These are phyloP conservation scores for Phrixothrix hirtus DNA, from an alignment of 2,888 invertebrate genomes.

Conservation along the genomic window DNA sequence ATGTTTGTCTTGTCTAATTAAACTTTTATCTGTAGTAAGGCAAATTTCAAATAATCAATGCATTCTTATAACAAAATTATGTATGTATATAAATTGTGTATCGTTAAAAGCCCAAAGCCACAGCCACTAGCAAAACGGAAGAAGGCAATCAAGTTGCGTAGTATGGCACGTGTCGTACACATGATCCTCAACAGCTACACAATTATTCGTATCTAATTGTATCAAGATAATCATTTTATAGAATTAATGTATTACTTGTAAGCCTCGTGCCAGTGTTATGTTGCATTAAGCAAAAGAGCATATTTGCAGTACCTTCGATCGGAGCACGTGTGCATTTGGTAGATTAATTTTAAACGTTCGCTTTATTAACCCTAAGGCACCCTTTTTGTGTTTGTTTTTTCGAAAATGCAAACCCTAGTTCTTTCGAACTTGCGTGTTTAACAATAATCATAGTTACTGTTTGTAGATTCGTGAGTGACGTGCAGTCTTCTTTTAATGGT, in stretches of 20 bases:
- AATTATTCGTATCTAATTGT: slow-evolving; percentile 51
- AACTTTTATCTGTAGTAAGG: too few species aligned
- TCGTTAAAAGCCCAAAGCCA: slow-evolving; percentile 20
- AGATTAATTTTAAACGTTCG: slow-evolving; percentile 15
- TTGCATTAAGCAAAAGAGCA: slow-evolving; percentile 33
- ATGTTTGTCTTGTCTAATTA: too few species aligned
- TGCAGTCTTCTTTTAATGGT: slow-evolving; percentile 19
- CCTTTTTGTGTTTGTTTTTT: slow-evolving; percentile 14
- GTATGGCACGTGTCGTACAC: slow-evolving; percentile 40
- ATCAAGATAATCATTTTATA: slow-evolving; percentile 52
- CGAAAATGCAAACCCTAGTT: background rate
- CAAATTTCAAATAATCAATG: too few species aligned
- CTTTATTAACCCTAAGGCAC: slow-evolving; percentile 5
- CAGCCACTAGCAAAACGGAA: slow-evolving; percentile 26
- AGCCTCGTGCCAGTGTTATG: slow-evolving; percentile 44
- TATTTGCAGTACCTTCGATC: slow-evolving; percentile 28
- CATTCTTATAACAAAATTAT: too few species aligned
- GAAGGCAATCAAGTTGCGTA: slow-evolving; percentile 23
- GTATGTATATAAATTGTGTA: too few species aligned
- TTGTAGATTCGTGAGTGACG: slow-evolving; percentile 18
- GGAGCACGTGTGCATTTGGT: slow-evolving; percentile 16
- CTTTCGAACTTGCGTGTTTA: slow-evolving; percentile 18
- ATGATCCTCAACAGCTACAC: slow-evolving; percentile 39
- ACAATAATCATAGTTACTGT: slow-evolving; percentile 20
- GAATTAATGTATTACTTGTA: slow-evolving; percentile 53